phyloP scores from a whole-genome alignment of 2,888 invertebrate species.

The Amphipoea lucens region DNA sequence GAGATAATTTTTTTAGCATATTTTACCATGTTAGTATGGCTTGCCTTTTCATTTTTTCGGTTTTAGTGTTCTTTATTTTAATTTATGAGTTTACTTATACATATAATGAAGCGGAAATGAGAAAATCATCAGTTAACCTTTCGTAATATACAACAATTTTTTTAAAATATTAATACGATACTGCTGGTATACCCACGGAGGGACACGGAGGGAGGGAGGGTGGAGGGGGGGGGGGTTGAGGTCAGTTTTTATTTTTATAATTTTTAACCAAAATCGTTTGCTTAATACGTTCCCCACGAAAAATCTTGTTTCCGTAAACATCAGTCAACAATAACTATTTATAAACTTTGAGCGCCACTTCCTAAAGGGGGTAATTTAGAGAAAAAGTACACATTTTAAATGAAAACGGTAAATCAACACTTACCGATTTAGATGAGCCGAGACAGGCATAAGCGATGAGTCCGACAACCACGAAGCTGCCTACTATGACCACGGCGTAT shows the following conservation, averaged over 20 bases:
- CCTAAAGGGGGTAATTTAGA: neutral
- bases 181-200: neutral
- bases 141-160: too few species aligned
- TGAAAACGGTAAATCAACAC: conserved; percentile 30
- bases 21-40: too few species aligned
- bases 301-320: neutral
- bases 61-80: neutral
- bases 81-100: too few species aligned
- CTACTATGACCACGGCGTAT: conserved; percentile 96
- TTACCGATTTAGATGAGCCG: conserved; percentile 89
- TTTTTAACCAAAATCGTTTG: neutral
- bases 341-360: neutral
- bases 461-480: conserved; percentile 94
- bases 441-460: conserved; percentile 95
- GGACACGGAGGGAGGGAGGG: too few species aligned
- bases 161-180: too few species aligned
- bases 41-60: too few species aligned
- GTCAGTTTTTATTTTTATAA: too few species aligned
- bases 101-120: neutral
- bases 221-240: too few species aligned
- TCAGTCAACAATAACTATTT: neutral
- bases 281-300: neutral
- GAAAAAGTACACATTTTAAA: neutral
- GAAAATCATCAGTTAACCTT: too few species aligned
- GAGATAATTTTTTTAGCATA: neutral